Evolutionary conservation across 2,797 vertebrate genomes (phyloP).

Genomic region (Hippocampus kuda): DNA sequence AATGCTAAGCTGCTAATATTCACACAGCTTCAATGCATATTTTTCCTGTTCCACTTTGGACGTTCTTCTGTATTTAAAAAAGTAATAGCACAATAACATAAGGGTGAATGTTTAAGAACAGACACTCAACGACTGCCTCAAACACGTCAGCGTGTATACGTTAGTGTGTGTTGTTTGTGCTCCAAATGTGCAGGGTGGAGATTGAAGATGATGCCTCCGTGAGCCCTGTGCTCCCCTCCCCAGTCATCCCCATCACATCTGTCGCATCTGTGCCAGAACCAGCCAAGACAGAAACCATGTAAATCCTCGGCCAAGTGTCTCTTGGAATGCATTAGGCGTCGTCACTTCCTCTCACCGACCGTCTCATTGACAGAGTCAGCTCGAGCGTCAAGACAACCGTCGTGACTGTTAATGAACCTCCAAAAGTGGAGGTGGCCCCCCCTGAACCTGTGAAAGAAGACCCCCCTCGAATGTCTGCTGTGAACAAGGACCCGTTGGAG

Average conservation of each 20-base stretch:
- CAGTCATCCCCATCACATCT: slow-evolving; percentile 23
- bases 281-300: slow-evolving; percentile 34
- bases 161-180: slow-evolving; percentile 2
- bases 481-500: slow-evolving; percentile 22
- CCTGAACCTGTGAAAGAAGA: slow-evolving; percentile 19
- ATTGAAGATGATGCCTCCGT: slow-evolving; percentile 53
- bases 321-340: not conserved
- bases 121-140: too few species aligned
- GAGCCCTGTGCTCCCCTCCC: slow-evolving; percentile 11
- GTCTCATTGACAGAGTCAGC: slow-evolving; percentile 41
- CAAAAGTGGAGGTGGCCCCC: slow-evolving; percentile 9
- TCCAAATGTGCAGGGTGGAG: slow-evolving; percentile 54
- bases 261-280: slow-evolving; percentile 18
- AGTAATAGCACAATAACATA: too few species aligned
- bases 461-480: not conserved
- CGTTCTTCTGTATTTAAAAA: too few species aligned
- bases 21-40: too few species aligned
- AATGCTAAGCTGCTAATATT: too few species aligned
- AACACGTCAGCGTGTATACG: too few species aligned
- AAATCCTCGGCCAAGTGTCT: slow-evolving; percentile 14
- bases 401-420: not conserved
- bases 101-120: too few species aligned
- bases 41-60: too few species aligned
- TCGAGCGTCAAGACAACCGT: slow-evolving; percentile 13
- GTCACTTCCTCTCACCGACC: not conserved